Base-by-base conservation (phyloP, 2,888 invertebrate species). In the Malthinus seriepunctatus region DNA sequence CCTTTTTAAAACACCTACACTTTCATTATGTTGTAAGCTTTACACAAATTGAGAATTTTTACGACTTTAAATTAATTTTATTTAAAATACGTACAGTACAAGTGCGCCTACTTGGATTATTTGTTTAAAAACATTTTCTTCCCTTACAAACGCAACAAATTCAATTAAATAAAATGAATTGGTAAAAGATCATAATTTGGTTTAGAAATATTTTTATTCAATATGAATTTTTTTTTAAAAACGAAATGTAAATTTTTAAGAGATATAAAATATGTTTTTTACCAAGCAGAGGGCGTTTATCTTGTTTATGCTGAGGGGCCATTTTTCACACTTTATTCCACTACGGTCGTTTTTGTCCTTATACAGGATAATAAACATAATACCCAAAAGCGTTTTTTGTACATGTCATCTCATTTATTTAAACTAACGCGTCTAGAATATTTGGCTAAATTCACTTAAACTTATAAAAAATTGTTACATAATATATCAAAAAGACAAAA, bases 341-440 rank as follows among this genome's bases (percentile, higher is more conserved):
- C 34, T 46, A 37, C 37, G 52, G 52, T 32, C 52, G 52, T 44
- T 52, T 52, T 45, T 52, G 52, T 52, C 45, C 52, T 46, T 52
- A 52, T 35, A 34, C 33, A 34, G 45, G 52, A 52, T 52, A 52
- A 52, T 52, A 52, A 46, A 52, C 52, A 46, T 52, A 52, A 52
- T 52, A 52, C 34, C 52, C 37, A 15, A 37, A 42, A 14, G 52
- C 52, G 34, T 35, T 34, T 34, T 45, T 37, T 42, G 33, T 44
- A 39, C 34, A 33, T 46, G 37, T 35, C 35, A 37, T 32, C 37
- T 44, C 52, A 52, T 52, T 52, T 52, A 46, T 52, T 52, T 52
- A 52, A 52, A 46, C 52, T 46, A 37, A 35, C 31, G 10, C 39
- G 15, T 35, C 15, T 14, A 51, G 42, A 39, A 51, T 51, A 39